Base-by-base conservation (phyloP, 2,797 vertebrate species). In the Trichosurus vulpecula region DNA sequence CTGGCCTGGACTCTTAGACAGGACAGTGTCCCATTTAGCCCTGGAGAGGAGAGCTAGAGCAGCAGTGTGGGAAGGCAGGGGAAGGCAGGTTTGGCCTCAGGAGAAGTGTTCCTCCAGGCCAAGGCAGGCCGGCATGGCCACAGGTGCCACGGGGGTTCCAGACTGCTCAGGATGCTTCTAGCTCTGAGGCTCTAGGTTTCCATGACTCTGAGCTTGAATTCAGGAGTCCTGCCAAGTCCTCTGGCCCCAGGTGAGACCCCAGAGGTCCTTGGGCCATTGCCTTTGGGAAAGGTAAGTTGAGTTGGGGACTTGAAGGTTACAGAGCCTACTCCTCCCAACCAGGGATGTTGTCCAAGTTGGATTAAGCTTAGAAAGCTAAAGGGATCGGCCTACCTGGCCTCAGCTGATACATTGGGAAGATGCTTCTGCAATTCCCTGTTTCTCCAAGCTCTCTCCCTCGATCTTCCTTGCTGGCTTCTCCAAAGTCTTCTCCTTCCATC, bases 301-400 rank as follows among this genome's bases (percentile, higher is more conserved):
- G 58, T 14, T 61, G 58, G 58, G 31, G 58, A 61, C 10, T 66
- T 35, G 61, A 61, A 58, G 35, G 31, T 66, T 6, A 5, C 35
- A 5, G 4, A n/a, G 13, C 1, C 61, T 22, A 22, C n/a, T 16
- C n/a, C n/a, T n/a, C 61, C 61, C 11, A 4, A 19, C 35, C 13
- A 66, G 61, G 61, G 35, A n/a, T 4, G 61, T 16, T n/a, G 6
- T 2, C 1, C 66, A 41, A 22, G n/a, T 41, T 14, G 58, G 4
- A 14, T 13, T 16, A 61, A 66, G 66, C 66, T 41, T 10, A 9
- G n/a, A 41, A 8, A 81, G 66, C n/a, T 25, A 66, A 41, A 25
- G n/a, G 61, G n/a, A 0, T 41, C 0, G 2, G 66, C 19, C 35
- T 66, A 0, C 2, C 19, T 6, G 4, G 61, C 58, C 35, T 19